phyloP scores from a whole-genome alignment of 2,797 vertebrate species.

The Rhodeus uyekii region DNA sequence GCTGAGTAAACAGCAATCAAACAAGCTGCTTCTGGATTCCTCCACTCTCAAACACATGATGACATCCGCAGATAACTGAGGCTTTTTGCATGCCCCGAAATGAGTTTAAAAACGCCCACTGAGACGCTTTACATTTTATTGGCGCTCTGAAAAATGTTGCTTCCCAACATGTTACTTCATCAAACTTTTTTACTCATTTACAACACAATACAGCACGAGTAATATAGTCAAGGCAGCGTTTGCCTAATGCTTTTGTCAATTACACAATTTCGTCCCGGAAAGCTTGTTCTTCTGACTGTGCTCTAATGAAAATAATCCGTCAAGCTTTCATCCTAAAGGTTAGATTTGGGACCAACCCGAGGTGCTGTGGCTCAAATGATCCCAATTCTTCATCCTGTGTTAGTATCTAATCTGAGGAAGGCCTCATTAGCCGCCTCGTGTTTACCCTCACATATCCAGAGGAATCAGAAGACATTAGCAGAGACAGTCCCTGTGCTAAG shows the following conservation, averaged over 20 bases:
- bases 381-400: conserved; percentile 32
- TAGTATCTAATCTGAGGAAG: conserved; percentile 65
- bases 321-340: conserved; percentile 34
- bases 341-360: conserved; percentile 12
- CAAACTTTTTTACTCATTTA: not conserved
- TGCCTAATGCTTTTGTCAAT: conserved; percentile 20
- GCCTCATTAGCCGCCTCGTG: conserved; percentile 73
- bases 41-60: not conserved
- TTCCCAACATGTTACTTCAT: conserved; percentile 7
- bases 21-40: not conserved
- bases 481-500: conserved; percentile 63
- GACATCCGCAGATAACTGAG: not conserved
- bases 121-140: not conserved
- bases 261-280: not conserved
- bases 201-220: not conserved
- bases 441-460: conserved; percentile 69
- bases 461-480: conserved; percentile 68
- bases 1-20: not conserved
- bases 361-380: conserved; percentile 10
- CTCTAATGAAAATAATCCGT: conserved; percentile 31
- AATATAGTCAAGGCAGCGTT: not conserved
- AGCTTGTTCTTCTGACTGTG: not conserved
- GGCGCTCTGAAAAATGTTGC: not conserved
- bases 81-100: not conserved
- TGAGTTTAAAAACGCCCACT: conserved; percentile 8